Percentiles rank a stretch among this genome's conserved stretches.
These are phyloP conservation scores for Lamellibrachia satsuma DNA, from an alignment of 2,888 invertebrate genomes.

Conservation along the genomic window DNA sequence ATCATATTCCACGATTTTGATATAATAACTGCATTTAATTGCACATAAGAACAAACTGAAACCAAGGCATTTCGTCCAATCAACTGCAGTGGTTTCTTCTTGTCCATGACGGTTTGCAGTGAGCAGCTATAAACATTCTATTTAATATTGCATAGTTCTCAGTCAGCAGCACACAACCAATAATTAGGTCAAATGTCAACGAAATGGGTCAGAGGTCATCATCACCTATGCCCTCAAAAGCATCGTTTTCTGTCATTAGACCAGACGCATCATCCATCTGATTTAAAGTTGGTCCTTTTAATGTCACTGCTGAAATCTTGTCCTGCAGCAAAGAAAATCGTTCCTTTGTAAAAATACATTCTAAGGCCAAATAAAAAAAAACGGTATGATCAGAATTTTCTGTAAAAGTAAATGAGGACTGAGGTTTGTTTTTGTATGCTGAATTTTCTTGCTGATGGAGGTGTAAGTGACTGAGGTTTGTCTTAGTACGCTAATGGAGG, in stretches of 20 bases:
- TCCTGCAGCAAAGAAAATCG: constrained; percentile 25
- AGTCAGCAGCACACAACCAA: neutral
- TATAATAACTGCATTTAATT: neutral
- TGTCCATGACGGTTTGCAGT: neutral
- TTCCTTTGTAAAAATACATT: too few relatives aligned
- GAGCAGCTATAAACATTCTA: neutral
- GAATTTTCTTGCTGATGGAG: too few relatives aligned
- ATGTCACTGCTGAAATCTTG: constrained; percentile 21
- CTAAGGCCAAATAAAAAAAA: too few relatives aligned
- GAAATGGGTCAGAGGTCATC: constrained; percentile 75
- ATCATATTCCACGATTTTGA: neutral
- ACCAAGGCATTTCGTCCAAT: neutral
- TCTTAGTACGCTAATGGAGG: too few relatives aligned
- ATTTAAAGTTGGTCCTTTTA: constrained; percentile 20
- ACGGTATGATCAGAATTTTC: too few relatives aligned
- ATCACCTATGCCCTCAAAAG: constrained; percentile 94
- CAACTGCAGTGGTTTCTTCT: neutral
- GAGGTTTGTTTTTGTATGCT: too few relatives aligned
- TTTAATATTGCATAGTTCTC: neutral
- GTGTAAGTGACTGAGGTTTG: too few relatives aligned
- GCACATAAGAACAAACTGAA: neutral
- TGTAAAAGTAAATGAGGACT: too few relatives aligned
- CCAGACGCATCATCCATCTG: neutral
- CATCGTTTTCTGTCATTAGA: constrained; percentile 40
- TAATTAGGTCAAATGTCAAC: neutral